Evolutionary conservation across 2,113 vertebrate species (phyloP).

Genomic region (Actenoides lindsayi): DNA sequence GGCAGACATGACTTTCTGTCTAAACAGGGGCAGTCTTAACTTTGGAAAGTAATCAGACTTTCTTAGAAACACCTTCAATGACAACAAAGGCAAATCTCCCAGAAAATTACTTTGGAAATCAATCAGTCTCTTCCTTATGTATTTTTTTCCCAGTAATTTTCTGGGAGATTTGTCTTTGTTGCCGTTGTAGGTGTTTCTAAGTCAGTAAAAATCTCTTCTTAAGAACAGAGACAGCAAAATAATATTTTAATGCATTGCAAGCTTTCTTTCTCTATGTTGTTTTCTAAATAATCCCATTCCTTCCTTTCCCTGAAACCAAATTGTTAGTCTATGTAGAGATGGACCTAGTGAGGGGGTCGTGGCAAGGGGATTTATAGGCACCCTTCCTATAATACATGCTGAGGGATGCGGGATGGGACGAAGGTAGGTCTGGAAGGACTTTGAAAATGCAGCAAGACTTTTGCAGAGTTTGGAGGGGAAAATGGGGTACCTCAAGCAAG

Average conservation of each 20-base stretch:
- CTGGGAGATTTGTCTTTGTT: not conserved
- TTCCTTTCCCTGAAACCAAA: slow-evolving; percentile 7
- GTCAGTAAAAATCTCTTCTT: not conserved
- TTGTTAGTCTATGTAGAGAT: not conserved
- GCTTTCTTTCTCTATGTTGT: not conserved
- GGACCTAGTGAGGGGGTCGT: not conserved
- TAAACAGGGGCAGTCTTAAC: slow-evolving; percentile 8
- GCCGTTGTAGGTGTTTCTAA: slow-evolving; percentile 10
- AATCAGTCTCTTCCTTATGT: slow-evolving; percentile 5
- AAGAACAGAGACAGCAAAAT: slow-evolving; percentile 8
- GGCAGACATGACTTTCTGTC: slow-evolving; percentile 43
- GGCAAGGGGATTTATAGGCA: not conserved
- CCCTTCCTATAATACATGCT: not conserved
- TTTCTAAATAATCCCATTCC: not conserved
- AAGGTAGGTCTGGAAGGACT: not conserved
- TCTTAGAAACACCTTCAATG: slow-evolving; percentile 24
- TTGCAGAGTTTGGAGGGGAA: not conserved
- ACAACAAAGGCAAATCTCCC: slow-evolving; percentile 10
- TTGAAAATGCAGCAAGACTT: not conserved
- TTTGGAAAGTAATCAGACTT: slow-evolving; percentile 27
- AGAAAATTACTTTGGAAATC: slow-evolving; percentile 28
- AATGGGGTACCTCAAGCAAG: not conserved
- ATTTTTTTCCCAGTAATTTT: slow-evolving; percentile 38
- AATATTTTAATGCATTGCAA: not conserved
- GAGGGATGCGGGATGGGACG: fast-evolving